Conservation (phyloP, 1,140 invertebrate species). For the Drosophila nannoptera region DNA sequence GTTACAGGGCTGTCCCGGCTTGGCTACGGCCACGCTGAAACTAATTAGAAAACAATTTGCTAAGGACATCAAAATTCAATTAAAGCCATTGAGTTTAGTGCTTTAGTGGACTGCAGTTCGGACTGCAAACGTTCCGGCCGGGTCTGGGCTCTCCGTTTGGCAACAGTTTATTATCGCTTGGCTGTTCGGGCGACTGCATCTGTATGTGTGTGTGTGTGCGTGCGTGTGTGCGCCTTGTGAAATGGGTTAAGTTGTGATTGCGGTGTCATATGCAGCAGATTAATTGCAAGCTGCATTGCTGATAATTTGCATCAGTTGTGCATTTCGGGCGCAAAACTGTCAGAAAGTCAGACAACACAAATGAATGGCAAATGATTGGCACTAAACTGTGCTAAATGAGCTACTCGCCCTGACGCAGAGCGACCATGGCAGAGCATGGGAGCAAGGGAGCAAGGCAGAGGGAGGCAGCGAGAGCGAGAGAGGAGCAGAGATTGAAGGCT, state of each 20-base stretch:
- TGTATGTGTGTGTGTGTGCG: neutral
- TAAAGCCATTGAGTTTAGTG: slow-evolving; percentile 75
- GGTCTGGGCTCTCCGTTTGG: slow-evolving; percentile 23
- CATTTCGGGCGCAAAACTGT: slow-evolving; percentile 12
- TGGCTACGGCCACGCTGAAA: slow-evolving; percentile 36
- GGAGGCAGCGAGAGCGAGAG: neutral
- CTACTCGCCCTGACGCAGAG: neutral
- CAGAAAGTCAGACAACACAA: slow-evolving; percentile 55
- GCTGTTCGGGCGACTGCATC: neutral
- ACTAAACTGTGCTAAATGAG: slow-evolving; percentile 32
- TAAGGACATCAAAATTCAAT: slow-evolving; percentile 77
- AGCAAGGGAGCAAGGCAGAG: neutral
- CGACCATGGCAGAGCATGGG: neutral
- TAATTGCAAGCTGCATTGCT: slow-evolving; percentile 74
- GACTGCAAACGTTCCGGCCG: neutral
- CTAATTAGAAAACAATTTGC: slow-evolving; percentile 78
- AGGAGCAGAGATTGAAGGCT: slow-evolving; percentile 16
- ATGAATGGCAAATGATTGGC: slow-evolving; percentile 58
- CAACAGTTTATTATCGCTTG: slow-evolving; percentile 66
- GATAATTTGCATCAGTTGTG: slow-evolving; percentile 61
- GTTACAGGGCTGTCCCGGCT: neutral
- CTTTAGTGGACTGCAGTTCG: slow-evolving; percentile 68
- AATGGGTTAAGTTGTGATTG: slow-evolving; percentile 72
- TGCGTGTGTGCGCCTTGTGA: slow-evolving; percentile 32
- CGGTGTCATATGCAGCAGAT: slow-evolving; percentile 73